Conservation (phyloP, 2,797 vertebrate species). For the Clarias pachynema region DNA sequence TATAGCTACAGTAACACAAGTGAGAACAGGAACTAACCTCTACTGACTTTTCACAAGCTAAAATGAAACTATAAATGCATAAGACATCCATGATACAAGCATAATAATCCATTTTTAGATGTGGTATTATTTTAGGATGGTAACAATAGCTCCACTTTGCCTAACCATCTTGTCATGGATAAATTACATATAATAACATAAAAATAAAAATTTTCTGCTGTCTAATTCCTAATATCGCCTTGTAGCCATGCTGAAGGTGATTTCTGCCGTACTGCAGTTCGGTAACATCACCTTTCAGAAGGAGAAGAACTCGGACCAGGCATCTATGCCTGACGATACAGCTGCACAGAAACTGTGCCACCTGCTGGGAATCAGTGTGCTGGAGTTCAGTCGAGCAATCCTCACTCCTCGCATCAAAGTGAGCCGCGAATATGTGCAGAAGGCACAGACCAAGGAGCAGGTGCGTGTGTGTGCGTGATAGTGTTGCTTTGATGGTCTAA, state of each 20-base stretch:
- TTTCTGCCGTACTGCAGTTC: slow-evolving; percentile 88
- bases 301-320: slow-evolving; percentile 88
- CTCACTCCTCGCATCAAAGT: slow-evolving; percentile 92
- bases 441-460: slow-evolving; percentile 93
- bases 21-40: background rate
- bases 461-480: slow-evolving; percentile 49
- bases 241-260: slow-evolving; percentile 87
- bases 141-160: background rate
- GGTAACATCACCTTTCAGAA: slow-evolving; percentile 87
- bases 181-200: background rate
- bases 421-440: slow-evolving; percentile 91
- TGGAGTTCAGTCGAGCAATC: slow-evolving; percentile 89
- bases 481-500: background rate
- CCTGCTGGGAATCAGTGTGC: slow-evolving; percentile 87
- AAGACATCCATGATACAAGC: background rate
- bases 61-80: background rate
- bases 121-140: background rate
- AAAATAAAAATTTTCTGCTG: background rate
- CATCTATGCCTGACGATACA: slow-evolving; percentile 93
- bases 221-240: background rate
- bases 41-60: background rate
- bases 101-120: background rate
- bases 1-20: background rate
- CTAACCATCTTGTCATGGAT: background rate
- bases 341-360: slow-evolving; percentile 92